Evolutionary conservation across 1,140 invertebrate species (phyloP).

Genomic region (Temnothorax curvispinosus): DNA sequence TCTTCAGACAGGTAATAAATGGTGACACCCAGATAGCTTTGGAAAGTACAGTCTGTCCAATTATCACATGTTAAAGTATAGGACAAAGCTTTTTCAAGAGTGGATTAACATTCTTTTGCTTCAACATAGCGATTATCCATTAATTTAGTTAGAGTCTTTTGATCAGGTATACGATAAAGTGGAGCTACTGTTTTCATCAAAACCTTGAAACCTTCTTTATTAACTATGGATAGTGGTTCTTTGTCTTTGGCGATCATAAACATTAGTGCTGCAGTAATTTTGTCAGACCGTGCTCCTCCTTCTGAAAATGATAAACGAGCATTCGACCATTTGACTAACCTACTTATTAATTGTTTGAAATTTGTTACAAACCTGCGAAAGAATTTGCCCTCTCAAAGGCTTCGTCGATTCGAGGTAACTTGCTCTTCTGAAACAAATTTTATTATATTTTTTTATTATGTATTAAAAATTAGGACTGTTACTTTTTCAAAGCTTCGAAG

Average conservation of each 20-base stretch:
- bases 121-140: not conserved
- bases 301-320: not conserved
- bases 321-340: too few relatives aligned
- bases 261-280: not conserved
- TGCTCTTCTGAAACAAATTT: too few relatives aligned
- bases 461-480: too few relatives aligned
- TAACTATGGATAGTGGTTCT: not conserved
- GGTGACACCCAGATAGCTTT: not conserved
- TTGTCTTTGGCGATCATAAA: not conserved
- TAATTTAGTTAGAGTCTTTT: not conserved
- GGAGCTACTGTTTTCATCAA: not conserved
- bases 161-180: not conserved
- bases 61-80: not conserved
- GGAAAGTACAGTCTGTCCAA: not conserved
- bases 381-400: too few relatives aligned
- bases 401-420: too few relatives aligned
- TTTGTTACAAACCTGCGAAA: too few relatives aligned
- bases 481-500: too few relatives aligned
- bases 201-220: not conserved
- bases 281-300: not conserved
- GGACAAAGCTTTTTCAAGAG: not conserved
- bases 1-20: not conserved
- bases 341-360: too few relatives aligned
- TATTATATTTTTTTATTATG: too few relatives aligned
- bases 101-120: not conserved